Evolutionary conservation across 2,113 vertebrate species (phyloP), one percentile per base, ranked within the genome.

Genomic region (Rana temporaria): DNA sequence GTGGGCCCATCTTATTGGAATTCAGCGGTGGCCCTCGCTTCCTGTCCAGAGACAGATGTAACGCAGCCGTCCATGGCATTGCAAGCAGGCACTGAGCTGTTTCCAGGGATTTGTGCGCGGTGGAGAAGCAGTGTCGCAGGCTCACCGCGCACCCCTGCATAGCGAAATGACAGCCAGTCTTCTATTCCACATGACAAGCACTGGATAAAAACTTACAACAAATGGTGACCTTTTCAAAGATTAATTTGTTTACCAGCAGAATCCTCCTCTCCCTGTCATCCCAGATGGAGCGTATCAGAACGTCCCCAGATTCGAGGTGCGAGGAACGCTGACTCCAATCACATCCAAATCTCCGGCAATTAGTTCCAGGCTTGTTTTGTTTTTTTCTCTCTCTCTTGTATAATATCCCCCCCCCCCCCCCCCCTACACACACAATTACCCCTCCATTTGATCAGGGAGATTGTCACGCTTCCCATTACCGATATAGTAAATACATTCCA

Each of bases 41-140:
- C 93, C 89, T 94, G 96, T 94, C 96, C 93, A 66, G 95, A 96
- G 97, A 95, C 97, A 99, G 97, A 95, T 99, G 98, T 95, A 96
- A 95, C 94, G 89, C 96, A 98, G 93, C 93, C 93, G 96, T 95
- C 96, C 98, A 94, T 98, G 93, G 95, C 95, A 94, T 93, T 92
- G 76, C 97, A 96, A 97, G 95, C 97, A 97, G 97, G 96, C 93
- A 85, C 86, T 0, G 88, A 90, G 90, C 93, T 90, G 93, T 91
- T 92, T 90, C 92, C 92, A 91, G 91, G 93, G 95, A 97, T 96
- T 95, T 96, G 95, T 96, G 96, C 95, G 95, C 91, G 60, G 91
- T 87, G 89, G 93, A 92, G 95, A 90, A 92, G 90, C 93, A 88
- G 93, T 92, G 90, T 81, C 88, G 88, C 90, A 93, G 92, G 93